Evolutionary conservation across 2,113 vertebrate genomes (phyloP).

Genomic region (Paramormyrops kingsleyae): DNA sequence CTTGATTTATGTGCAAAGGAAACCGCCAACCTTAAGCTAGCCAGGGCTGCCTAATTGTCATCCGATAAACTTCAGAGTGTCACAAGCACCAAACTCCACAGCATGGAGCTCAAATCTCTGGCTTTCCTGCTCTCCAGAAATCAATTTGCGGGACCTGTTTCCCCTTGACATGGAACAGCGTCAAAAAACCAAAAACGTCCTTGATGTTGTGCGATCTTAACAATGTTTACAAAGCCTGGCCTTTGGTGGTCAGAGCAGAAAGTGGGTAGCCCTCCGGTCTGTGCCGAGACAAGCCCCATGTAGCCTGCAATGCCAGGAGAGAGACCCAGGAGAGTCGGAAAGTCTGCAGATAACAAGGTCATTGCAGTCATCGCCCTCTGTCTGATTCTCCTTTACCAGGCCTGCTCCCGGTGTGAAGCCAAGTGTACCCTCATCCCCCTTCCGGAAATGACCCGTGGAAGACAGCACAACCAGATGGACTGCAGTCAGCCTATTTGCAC

Average conservation of each 20-base stretch:
- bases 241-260: not conserved
- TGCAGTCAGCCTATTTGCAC: conserved; percentile 62
- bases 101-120: conserved; percentile 6
- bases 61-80: not conserved
- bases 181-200: not conserved
- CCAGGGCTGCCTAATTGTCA: not conserved
- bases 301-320: not conserved
- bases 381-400: conserved; percentile 29
- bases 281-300: not conserved
- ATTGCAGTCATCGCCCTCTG: not conserved
- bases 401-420: conserved; percentile 66
- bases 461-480: conserved; percentile 27
- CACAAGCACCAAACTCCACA: not conserved
- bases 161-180: not conserved
- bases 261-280: not conserved
- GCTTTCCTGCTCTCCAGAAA: not conserved
- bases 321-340: not conserved
- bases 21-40: not conserved
- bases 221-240: not conserved
- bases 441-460: conserved; percentile 62
- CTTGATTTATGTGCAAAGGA: not conserved
- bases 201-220: not conserved
- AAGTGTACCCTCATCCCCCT: conserved; percentile 54
- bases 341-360: not conserved
- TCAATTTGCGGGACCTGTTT: not conserved